Percentiles rank a stretch among this genome's conserved stretches.
Evolutionary conservation across 2,888 invertebrate genomes (phyloP).

Genomic region (Trachelus stipa): DNA sequence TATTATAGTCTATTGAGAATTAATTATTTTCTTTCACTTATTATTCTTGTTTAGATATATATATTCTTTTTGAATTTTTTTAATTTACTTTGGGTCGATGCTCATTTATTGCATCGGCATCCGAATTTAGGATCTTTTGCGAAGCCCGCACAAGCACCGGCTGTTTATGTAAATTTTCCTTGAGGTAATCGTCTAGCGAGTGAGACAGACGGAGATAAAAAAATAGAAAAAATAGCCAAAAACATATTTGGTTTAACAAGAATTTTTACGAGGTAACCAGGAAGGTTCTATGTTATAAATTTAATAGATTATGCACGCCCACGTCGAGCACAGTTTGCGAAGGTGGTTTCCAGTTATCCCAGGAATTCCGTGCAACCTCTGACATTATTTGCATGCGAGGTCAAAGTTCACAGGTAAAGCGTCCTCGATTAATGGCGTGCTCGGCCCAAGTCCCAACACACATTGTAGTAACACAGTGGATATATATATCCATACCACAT

Average conservation of each 20-base stretch:
- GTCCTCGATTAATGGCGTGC: neutral
- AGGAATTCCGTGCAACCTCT: neutral
- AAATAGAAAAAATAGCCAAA: neutral
- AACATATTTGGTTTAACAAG: neutral
- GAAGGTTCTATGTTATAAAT: neutral
- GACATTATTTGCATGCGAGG: slow-evolving; percentile 23
- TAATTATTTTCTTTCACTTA: neutral
- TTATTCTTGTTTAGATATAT: neutral
- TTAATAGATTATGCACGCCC: neutral
- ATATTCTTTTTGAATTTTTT: no score
- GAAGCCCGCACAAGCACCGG: no score
- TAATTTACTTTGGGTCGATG: no score
- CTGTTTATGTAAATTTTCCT: neutral
- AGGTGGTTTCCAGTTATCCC: neutral
- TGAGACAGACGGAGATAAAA: neutral
- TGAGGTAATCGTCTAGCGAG: neutral
- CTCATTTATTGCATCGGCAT: no score
- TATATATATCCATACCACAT: neutral
- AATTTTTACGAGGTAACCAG: neutral
- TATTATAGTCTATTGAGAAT: neutral
- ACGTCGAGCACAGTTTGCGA: neutral
- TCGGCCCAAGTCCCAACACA: neutral
- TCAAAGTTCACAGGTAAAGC: slow-evolving; percentile 20
- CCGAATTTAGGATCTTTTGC: no score
- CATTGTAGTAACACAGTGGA: neutral